Evolutionary conservation across 2,888 invertebrate genomes (phyloP), one percentile per base, ranked within the genome.

Genomic region (Scotopteryx bipunctaria): DNA sequence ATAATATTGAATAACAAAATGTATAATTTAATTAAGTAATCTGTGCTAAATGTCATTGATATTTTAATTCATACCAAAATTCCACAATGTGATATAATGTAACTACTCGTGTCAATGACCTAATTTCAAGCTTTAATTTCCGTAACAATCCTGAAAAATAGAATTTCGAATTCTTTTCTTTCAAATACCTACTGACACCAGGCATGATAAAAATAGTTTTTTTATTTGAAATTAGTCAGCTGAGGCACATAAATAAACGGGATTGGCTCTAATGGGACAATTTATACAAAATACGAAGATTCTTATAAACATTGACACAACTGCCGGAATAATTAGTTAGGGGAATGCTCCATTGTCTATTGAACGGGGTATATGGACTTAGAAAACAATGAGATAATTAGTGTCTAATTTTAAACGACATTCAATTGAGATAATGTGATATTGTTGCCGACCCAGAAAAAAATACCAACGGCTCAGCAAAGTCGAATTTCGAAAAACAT

Each of bases 381-480:
- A 43, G 31, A 54, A 32, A 19, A 38, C 16, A 44, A 54, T 37
- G 41, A 44, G 40, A 23, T 61, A 55, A 62, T 59, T 63, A 59
- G 37, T 47, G 47, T 53, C 27, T 48, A 64, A 61, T 58, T 67
- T 60, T 47, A 60, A 59, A 51, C 29, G 36, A 25, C 9, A 5
- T 33, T 21, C 45, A 15, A 42, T 36, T 40, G 46, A 35, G 11
- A 23, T 38, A 47, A 33, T 35, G 42, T 42, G 36, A 45, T 56
- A 59, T 59, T 51, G 60, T 61, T 58, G 48, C 62, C 63, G 60
- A 65, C 69, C 66, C 57, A 71, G 61, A 72, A 73, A 66, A n/a
- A 67, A 71, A 68, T 69, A 48, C 63, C 64, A 63, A 61, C 55
- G 63, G 62, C 41, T 48, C 40, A 36, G 63, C 21, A 36, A 29